Evolutionary conservation across 2,797 vertebrate genomes (phyloP).

Genomic region (Scolopax bukidnonensis): DNA sequence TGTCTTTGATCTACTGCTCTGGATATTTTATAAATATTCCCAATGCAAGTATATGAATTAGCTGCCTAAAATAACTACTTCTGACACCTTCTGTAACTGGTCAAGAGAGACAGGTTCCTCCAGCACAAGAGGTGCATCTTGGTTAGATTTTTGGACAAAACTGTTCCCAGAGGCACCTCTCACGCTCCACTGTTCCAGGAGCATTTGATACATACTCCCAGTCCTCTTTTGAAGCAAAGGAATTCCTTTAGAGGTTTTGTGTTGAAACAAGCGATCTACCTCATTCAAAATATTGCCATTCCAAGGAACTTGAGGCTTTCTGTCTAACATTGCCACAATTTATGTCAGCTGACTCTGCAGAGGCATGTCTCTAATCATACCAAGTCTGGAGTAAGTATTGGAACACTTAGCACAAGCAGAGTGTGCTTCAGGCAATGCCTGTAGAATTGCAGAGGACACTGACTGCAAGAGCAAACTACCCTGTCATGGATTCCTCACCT

Average conservation of each 20-base stretch:
- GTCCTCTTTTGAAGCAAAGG: neutral
- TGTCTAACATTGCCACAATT: neutral
- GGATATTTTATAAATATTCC: neutral
- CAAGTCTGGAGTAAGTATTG: neutral
- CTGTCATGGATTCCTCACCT: neutral
- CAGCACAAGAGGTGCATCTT: neutral
- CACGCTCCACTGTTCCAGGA: neutral
- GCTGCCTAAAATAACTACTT: neutral
- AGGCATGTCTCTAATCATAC: neutral
- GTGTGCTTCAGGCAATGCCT: neutral
- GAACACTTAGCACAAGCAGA: neutral
- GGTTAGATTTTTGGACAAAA: neutral
- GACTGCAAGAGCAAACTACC: neutral
- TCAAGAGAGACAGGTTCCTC: neutral
- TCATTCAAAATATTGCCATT: neutral
- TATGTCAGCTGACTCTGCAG: neutral
- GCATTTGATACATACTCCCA: neutral
- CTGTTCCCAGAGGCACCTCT: neutral
- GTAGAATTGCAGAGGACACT: neutral
- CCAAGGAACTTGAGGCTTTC: neutral
- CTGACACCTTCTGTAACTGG: neutral
- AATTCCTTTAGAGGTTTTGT: neutral
- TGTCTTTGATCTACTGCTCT: neutral
- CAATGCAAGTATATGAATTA: neutral
- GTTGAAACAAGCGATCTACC: neutral